Evolutionary conservation across 2,113 vertebrate species (phyloP), one percentile per base, ranked within the genome.

Genomic region (Strix aluco): DNA sequence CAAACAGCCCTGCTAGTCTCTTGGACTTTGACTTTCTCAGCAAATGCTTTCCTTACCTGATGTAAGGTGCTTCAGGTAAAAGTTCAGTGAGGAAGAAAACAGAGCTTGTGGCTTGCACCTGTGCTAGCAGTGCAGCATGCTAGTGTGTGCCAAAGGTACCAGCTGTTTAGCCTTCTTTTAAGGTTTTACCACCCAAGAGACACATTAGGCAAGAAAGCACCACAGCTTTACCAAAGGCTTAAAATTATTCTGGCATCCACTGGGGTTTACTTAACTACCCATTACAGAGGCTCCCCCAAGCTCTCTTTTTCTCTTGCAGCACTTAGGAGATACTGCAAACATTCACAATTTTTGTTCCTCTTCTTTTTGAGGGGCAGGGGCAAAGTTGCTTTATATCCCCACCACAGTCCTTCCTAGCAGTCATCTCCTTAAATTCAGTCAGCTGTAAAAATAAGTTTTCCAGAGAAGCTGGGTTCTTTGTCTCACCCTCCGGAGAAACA

Each of bases 71-170:
- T 55, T 57, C 77, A 73, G 34, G 51, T 66, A 69, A 78, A 74
- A 74, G 65, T 58, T 40, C 79, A 38, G 3, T 30, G 17, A 61
- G 19, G 19, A 10, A 32, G 58, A 79, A 58, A 79, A 1, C 22
- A 81, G 38, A 72, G n/a, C 7, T 69, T 55, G 13, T 69, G 47
- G 61, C 38, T 89, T 75, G n/a, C 17, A n/a, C 15, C 15, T 61
- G 8, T 47, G 38, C 26, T 73, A 54, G 42, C 38, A 79, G 21
- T 4, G 22, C 32, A 75, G 14, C 20, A 70, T 82, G 47, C 15
- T 88, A 54, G 11, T 3, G 0, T 13, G 5, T 57, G 49, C 58
- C 3, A 1, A 51, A 75, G 54, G 47, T 47, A 54, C 13, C 0
- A 1, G 2, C 46, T 81, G 52, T 12, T 15, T 30, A 63, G 25